Base-by-base conservation (phyloP, 2,797 vertebrate species). In the Pseudochromis fuscus region DNA sequence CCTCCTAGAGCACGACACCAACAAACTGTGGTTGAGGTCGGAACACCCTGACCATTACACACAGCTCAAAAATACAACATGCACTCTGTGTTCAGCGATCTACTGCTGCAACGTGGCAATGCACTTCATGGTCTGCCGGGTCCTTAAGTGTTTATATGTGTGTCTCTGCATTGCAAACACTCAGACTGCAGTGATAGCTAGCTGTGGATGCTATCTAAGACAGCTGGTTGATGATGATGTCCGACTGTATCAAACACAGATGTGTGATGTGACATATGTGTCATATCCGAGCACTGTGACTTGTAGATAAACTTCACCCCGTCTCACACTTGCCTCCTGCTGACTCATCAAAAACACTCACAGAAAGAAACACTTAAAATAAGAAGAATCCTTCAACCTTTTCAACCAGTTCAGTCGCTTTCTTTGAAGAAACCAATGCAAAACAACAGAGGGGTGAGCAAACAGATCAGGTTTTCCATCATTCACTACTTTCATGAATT, bases 91-190 rank as follows among this genome's bases (percentile, higher is more conserved):
- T 81, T 82, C 74, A 75, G 73, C 83, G 56, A 79, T 81, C 79
- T 0, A 0, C 78, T 72, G 61, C 79, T 92, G 88, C 91, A 71
- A 93, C 89, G 93, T 92, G 92, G 94, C 91, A 91, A 80, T 38
- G 68, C 85, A 44, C 50, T 51, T 12, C 27, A 51, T 31, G 56
- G 21, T 10, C 27, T 71, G 63, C 28, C 37, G 33, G 48, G 16
- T 62, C 44, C 37, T 45, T 40, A 30, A 16, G 42, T 30, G 38
- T 23, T 27, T n/a, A 3, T 27, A 16, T 51, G 3, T 35, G 25
- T 46, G 46, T 50, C 8, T 57, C 37, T 57, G 56, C 67, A 25
- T 21, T 48, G 35, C 45, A 35, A 16, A 9, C 27, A 52, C 4
- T 42, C 18, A 19, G n/a, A 15, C 24, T 48, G 12, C 13, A 5